phyloP scores from a whole-genome alignment of 2,797 vertebrate genomes.

The Calcarius lapponicus region DNA sequence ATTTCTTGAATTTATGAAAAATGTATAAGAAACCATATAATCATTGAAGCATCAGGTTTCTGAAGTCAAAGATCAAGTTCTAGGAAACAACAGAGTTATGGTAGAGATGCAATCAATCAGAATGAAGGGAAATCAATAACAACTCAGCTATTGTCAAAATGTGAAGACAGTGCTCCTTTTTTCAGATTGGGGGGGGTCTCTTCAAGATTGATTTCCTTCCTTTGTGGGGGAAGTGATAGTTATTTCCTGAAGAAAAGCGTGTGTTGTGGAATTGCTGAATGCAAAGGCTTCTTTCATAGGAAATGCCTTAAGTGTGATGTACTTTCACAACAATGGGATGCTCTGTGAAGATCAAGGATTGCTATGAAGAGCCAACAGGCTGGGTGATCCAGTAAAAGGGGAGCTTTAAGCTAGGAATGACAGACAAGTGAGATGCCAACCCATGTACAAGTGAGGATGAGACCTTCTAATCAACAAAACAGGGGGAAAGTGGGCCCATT shows the following conservation, averaged over 20 bases:
- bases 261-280: neutral
- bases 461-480: neutral
- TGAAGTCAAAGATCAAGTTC: conserved; percentile 69
- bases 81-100: conserved; percentile 41
- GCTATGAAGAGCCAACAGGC: neutral
- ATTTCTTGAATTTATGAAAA: neutral
- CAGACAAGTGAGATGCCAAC: neutral
- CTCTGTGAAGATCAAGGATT: neutral
- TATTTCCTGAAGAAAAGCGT: neutral
- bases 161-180: conserved; percentile 80
- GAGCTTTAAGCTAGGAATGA: neutral
- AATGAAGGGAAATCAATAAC: conserved; percentile 90
- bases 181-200: fast-evolving
- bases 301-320: neutral
- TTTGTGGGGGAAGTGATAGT: neutral
- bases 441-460: neutral
- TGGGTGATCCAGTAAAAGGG: neutral
- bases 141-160: conserved; percentile 82
- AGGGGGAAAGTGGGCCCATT: neutral
- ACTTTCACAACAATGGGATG: neutral
- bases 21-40: neutral
- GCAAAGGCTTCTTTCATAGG: neutral
- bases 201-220: neutral
- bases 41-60: conserved; percentile 73
- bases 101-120: conserved; percentile 71